Evolutionary conservation across 2,797 vertebrate genomes (phyloP).

Genomic region (Gambusia yucatana): DNA sequence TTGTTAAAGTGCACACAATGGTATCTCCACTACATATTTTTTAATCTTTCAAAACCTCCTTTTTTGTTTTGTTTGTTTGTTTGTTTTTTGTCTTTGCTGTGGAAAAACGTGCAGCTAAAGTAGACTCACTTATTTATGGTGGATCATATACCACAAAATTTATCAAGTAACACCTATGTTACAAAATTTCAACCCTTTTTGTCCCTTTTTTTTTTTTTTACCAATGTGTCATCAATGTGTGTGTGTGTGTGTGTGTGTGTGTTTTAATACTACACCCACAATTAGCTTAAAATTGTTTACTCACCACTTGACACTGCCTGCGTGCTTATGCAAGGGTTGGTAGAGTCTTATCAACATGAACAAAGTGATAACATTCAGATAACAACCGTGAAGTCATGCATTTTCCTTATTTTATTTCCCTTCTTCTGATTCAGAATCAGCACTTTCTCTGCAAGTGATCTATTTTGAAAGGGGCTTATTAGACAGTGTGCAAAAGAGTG

Average conservation of each 20-base stretch:
- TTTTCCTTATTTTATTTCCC: neutral
- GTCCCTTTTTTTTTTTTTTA: neutral
- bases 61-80: no score
- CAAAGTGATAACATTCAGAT: slow-evolving; percentile 2
- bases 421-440: neutral
- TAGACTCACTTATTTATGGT: no score
- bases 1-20: neutral
- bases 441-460: neutral
- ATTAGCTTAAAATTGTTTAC: no score
- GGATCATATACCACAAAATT: neutral
- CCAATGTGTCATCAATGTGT: neutral
- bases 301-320: neutral
- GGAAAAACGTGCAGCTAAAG: neutral
- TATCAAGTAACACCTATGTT: neutral
- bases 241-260: no score
- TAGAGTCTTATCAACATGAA: neutral
- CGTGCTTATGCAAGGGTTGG: neutral
- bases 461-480: neutral
- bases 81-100: neutral
- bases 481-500: neutral
- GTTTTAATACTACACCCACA: neutral
- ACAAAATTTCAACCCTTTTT: neutral
- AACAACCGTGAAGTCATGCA: neutral
- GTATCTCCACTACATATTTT: neutral
- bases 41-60: neutral